These are phyloP conservation scores for Gymnocheta viridis DNA, from an alignment of 2,888 invertebrate species.

Conservation along the genomic window DNA sequence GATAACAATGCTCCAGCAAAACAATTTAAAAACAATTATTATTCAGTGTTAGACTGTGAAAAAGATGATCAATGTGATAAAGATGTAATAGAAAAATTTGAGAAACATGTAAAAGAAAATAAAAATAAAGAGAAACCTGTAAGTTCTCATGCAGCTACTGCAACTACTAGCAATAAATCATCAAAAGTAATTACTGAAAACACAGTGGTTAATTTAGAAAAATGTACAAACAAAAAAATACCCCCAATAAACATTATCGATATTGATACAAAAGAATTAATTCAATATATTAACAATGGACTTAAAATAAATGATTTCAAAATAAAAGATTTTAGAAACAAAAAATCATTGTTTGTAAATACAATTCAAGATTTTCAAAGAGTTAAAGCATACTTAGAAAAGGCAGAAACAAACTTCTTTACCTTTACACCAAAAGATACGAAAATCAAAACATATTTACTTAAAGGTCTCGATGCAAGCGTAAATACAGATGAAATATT, in stretches of 20 bases:
- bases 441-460: not conserved
- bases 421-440: not conserved
- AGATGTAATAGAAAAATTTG: too few relatives aligned
- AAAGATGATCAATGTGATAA: too few relatives aligned
- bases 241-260: not conserved
- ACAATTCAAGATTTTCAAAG: constrained; percentile 4
- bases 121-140: too few relatives aligned
- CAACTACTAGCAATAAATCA: not conserved
- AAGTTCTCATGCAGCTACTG: too few relatives aligned
- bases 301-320: not conserved
- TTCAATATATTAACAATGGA: not conserved
- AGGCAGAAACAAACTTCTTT: not conserved
- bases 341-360: not conserved
- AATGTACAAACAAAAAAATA: not conserved
- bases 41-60: too few relatives aligned
- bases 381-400: not conserved
- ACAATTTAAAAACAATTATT: too few relatives aligned
- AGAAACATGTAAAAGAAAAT: too few relatives aligned
- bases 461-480: not conserved
- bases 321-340: not conserved
- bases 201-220: not conserved
- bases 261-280: not conserved
- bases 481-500: not conserved
- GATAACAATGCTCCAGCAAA: too few relatives aligned
- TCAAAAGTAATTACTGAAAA: not conserved